Base-by-base conservation (phyloP, 2,113 vertebrate genomes). In the Scortum barcoo region DNA sequence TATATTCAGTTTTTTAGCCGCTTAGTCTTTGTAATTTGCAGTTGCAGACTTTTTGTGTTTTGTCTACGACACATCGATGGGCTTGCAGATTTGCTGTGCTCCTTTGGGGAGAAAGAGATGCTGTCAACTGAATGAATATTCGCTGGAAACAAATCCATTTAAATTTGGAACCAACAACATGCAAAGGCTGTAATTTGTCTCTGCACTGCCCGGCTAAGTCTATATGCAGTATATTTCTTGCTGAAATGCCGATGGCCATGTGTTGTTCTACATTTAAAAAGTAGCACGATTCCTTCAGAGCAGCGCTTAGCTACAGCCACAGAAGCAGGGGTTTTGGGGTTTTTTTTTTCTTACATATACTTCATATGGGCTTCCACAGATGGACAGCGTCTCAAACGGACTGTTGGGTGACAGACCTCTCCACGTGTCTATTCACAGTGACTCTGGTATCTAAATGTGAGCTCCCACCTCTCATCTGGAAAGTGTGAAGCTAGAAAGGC, bases 401-500 rank as follows among this genome's bases (percentile, higher is more conserved):
- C 60, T 85, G 79, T 67, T 87, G 42, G 26, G 60, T 14, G 85
- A 57, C 73, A 57, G 12, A 79, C 50, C 84, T 51, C 63, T 61
- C 70, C 60, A 44, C 56, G 22, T 51, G 69, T 82, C 86, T 80
- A 3, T 56, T 79, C 73, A 73, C 48, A 48, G 66, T 89, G 80
- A 78, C 73, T 91, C 84, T 72, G 82, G 78, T 73, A 44, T 90
- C 82, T 58, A 72, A 92, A 89, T 81, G 84, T 76, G 68, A 83
- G 82, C 88, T 86, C 74, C 83, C 86, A 90, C 87, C 75, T 91
- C 85, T 88, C 78, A 61, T 81, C 61, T 57, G 88, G 71, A 86
- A 89, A 82, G 77, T 90, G 90, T 83, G 87, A 90, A 91, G 81
- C 85, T 73, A 26, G 81, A 84, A 78, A 90, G 87, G 84, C 86